Percentiles rank a stretch among this genome's conserved stretches.
Evolutionary conservation across 2,113 vertebrate species (phyloP).

Genomic region (Strix uralensis): DNA sequence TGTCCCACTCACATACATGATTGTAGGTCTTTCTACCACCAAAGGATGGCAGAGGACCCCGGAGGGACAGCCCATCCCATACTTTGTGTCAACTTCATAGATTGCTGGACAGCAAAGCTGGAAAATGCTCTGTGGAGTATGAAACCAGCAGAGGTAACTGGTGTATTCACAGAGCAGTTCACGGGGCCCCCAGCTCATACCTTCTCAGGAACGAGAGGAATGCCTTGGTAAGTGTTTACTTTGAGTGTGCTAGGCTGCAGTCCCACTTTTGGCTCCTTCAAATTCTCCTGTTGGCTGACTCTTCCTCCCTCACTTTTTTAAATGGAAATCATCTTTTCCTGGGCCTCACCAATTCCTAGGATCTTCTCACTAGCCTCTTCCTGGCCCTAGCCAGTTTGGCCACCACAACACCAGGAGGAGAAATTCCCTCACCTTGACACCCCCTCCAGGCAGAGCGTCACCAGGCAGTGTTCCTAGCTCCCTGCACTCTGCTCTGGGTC

Average conservation of each 20-base stretch:
- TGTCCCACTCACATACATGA: background rate
- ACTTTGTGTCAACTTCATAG: background rate
- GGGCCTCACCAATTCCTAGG: background rate
- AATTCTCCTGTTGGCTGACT: background rate
- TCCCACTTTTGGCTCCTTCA: background rate
- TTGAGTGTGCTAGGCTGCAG: background rate
- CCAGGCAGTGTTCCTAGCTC: background rate
- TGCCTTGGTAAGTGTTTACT: background rate
- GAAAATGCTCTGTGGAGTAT: background rate
- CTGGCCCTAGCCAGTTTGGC: background rate
- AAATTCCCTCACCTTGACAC: background rate
- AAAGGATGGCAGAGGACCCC: background rate
- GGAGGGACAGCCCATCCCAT: background rate
- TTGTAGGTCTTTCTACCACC: background rate
- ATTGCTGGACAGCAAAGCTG: background rate
- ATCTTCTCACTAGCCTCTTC: background rate
- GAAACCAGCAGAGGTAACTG: background rate
- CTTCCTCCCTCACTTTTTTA: background rate
- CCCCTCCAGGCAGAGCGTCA: background rate
- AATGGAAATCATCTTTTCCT: background rate
- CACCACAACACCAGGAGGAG: background rate
- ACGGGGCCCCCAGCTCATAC: rapidly evolving
- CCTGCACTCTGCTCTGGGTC: background rate
- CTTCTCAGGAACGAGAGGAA: background rate
- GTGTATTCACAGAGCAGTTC: background rate